Conservation (phyloP, 2,797 vertebrate species). For the Thripadectes ignobilis region DNA sequence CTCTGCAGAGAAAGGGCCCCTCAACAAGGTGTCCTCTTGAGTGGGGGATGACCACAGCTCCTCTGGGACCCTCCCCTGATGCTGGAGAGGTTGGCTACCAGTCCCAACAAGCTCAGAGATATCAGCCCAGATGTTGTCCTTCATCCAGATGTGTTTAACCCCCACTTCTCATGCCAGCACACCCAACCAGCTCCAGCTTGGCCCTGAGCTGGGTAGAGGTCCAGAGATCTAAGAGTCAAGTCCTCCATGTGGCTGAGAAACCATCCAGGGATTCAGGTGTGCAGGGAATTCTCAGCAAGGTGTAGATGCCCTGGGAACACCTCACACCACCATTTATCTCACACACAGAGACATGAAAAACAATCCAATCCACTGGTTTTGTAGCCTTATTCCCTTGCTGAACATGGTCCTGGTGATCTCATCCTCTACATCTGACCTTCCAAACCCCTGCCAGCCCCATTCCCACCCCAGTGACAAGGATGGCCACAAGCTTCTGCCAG, state of each 20-base stretch:
- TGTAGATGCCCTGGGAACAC: neutral
- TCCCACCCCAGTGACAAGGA: neutral
- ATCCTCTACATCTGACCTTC: neutral
- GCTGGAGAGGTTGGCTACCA: neutral
- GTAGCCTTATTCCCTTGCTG: neutral
- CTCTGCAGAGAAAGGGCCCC: neutral
- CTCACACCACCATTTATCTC: neutral
- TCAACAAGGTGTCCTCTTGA: neutral
- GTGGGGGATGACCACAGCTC: neutral
- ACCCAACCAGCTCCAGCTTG: neutral
- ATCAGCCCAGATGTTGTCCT: neutral
- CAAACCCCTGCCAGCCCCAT: neutral
- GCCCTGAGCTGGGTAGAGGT: neutral
- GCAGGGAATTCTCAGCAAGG: neutral
- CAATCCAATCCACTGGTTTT: neutral
- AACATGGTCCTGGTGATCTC: neutral
- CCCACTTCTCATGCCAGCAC: neutral
- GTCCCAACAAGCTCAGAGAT: neutral
- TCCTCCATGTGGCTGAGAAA: neutral
- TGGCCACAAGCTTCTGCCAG: neutral
- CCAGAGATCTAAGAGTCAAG: neutral
- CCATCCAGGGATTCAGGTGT: neutral
- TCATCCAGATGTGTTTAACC: neutral
- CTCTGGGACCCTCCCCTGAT: neutral
- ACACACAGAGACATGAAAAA: neutral